Base-by-base conservation (phyloP, 2,113 vertebrate genomes). In the Podarcis raffonei region DNA sequence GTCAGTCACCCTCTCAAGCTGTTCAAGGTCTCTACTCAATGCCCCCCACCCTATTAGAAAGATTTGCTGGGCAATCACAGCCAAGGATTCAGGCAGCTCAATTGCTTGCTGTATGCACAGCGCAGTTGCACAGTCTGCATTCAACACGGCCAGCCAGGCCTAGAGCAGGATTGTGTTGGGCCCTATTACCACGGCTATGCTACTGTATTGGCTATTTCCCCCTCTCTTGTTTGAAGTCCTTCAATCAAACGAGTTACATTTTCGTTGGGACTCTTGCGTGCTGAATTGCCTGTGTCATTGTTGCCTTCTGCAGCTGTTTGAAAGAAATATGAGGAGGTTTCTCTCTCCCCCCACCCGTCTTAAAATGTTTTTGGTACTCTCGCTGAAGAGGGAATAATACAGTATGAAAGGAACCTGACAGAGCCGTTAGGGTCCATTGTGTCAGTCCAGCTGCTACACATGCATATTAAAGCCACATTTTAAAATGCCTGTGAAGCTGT, bases 331-430 rank as follows among this genome's bases (percentile, higher is more conserved):
- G 92, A 90, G 79, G 77, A 90, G 90, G 89, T 92, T 65, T 88
- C 66, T 80, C 27, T 53, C 32, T 48, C 23, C 27, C 66, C 32
- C 62, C 39, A 25, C 42, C 76, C 68, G 30, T 16, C 1, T 1
- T 94, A 95, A 92, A 72, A 81, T 89, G 12, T 92, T 89, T 94
- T 91, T 95, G 59, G 74, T 92, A 79, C 87, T 91, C 78, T 89
- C 48, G 88, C 90, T 89, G 78, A 86, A 82, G 85, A 92, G 82
- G 86, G 80, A 94, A 94, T 92, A 88, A 94, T 87, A 91, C 71
- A 85, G 90, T 85, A 91, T 95, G 86, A 96, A 97, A 97, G 86
- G 90, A 97, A 96, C 96, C 96, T 96, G 95, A 94, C 96, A 94
- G 92, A 93, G 94, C 94, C 85, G 94, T 97, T 95, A 96, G 91